These are phyloP conservation scores for Corbicula japonica DNA, from an alignment of 2,888 invertebrate genomes.

Conservation along the genomic window DNA sequence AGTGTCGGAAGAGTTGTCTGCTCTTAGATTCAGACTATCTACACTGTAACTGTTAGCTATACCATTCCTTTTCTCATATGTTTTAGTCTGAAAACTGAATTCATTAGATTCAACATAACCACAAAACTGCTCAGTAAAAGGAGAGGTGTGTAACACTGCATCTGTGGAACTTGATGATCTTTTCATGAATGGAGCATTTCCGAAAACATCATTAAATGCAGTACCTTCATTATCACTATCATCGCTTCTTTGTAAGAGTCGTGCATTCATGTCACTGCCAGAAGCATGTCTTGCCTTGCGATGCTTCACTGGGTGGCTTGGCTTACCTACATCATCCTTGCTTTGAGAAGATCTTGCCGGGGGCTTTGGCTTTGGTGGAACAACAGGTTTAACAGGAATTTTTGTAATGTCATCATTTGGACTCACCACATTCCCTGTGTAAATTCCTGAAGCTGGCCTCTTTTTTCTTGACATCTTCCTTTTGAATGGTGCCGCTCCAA, in stretches of 20 bases:
- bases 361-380: slow-evolving; percentile 56
- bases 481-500: slow-evolving; percentile 85
- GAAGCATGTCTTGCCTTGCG: slow-evolving; percentile 40
- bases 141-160: slow-evolving; percentile 38
- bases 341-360: slow-evolving; percentile 33
- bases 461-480: slow-evolving; percentile 72
- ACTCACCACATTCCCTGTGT: slow-evolving; percentile 41
- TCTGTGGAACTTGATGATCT: slow-evolving; percentile 67
- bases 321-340: slow-evolving; percentile 34
- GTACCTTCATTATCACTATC: slow-evolving; percentile 54
- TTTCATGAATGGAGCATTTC: slow-evolving; percentile 81
- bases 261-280: slow-evolving; percentile 53
- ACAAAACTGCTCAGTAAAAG: slow-evolving; percentile 26
- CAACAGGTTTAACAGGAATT: slow-evolving; percentile 64
- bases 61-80: slow-evolving; percentile 35
- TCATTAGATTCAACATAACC: slow-evolving; percentile 14
- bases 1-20: slow-evolving; percentile 66
- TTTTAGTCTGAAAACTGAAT: slow-evolving; percentile 5
- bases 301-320: slow-evolving; percentile 31
- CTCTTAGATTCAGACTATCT: slow-evolving; percentile 53
- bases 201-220: slow-evolving; percentile 77
- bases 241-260: slow-evolving; percentile 44
- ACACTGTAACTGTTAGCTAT: slow-evolving; percentile 60
- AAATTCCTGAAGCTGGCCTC: slow-evolving; percentile 63
- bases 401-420: slow-evolving; percentile 43